A percentile compares a stretch with the other conserved stretches of the same genome.
Conservation (phyloP, 2,888 invertebrate species). For the Andrena marginata region DNA sequence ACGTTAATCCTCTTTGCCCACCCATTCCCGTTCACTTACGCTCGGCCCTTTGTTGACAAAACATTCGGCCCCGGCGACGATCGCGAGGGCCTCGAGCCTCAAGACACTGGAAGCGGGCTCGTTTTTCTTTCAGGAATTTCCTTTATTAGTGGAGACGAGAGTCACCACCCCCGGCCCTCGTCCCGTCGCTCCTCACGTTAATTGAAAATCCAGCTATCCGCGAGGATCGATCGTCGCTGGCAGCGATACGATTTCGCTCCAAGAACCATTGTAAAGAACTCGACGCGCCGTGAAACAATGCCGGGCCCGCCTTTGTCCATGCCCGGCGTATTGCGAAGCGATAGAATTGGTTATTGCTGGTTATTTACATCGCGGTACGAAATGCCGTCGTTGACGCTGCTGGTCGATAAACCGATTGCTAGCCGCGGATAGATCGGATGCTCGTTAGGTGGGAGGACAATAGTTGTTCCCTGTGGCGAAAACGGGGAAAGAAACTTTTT, state of each 20-base stretch:
- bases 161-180: neutral
- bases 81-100: neutral
- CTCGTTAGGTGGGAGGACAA: neutral
- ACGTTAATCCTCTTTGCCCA: conserved; percentile 27
- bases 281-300: conserved; percentile 23
- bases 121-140: neutral
- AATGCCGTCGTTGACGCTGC: neutral
- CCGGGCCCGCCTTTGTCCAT: conserved; percentile 6
- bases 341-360: conserved; percentile 29
- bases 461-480: neutral
- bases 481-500: neutral
- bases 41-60: conserved; percentile 20
- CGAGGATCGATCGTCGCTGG: conserved; percentile 8
- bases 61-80: neutral
- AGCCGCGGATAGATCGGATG: neutral
- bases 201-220: conserved; percentile 40
- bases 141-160: too few species aligned
- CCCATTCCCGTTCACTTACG: neutral
- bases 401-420: conserved; percentile 12
- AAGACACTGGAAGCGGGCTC: too few species aligned
- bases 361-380: conserved; percentile 22
- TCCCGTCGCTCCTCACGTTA: neutral
- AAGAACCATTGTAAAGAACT: conserved; percentile 25
- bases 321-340: conserved; percentile 17
- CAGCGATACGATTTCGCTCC: conserved; percentile 17